Conservation (phyloP, 2,113 vertebrate species). For the Condylura cristata region DNA sequence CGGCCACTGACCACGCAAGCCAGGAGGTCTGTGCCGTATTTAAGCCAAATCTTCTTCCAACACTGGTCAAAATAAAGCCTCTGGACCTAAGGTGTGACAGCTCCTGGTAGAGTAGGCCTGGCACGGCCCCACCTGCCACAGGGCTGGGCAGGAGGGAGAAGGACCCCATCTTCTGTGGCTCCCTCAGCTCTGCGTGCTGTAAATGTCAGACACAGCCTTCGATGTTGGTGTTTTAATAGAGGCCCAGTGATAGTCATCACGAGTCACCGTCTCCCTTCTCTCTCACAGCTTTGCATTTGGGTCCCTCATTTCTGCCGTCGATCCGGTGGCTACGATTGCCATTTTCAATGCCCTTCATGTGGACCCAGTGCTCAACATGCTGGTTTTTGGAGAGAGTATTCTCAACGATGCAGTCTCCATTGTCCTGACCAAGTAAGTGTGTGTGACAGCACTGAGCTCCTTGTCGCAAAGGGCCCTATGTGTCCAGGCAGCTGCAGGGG, state of each 20-base stretch:
- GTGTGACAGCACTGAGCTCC: rapidly evolving
- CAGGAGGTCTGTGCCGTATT: neutral
- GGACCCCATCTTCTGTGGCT: neutral
- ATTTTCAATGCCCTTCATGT: constrained; percentile 99
- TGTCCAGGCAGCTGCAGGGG: neutral
- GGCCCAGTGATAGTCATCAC: rapidly evolving
- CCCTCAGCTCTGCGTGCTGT: neutral
- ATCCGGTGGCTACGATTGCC: constrained; percentile 98
- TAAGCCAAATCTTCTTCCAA: neutral
- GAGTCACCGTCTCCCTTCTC: neutral
- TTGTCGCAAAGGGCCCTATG: neutral
- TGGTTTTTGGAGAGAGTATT: constrained; percentile 99
- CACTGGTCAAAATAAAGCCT: neutral
- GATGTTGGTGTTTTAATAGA: too few relatives aligned
- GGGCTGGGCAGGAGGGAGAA: too few relatives aligned
- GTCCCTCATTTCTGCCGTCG: constrained; percentile 98
- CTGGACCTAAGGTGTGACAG: neutral
- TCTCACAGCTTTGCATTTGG: constrained; percentile 95
- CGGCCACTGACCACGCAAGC: neutral
- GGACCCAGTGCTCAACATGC: constrained; percentile 98
- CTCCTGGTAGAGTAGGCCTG: neutral
- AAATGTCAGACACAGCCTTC: rapidly evolving
- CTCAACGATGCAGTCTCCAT: constrained; percentile 99
- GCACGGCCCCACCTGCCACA: neutral
- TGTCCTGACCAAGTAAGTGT: constrained; percentile 96